phyloP scores from a whole-genome alignment of 2,797 vertebrate genomes.

The Todus mexicanus region DNA sequence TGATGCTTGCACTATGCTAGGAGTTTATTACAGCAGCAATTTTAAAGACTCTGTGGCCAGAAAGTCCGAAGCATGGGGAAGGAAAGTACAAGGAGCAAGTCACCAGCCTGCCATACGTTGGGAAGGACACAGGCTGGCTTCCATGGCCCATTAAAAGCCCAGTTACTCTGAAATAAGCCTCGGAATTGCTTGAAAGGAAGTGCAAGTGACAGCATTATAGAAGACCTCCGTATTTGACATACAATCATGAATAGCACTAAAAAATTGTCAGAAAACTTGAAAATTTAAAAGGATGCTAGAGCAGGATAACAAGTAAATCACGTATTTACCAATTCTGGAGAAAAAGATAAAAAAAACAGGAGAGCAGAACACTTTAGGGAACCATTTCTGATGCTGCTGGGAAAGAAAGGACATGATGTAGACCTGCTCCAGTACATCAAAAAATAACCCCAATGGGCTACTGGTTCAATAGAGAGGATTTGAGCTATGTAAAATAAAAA shows the following conservation, averaged over 20 bases:
- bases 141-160: background rate
- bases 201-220: accelerated
- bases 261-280: background rate
- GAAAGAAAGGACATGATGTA: background rate
- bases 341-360: background rate
- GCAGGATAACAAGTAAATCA: background rate
- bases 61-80: background rate
- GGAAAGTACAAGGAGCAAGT: background rate
- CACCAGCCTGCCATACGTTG: background rate
- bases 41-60: background rate
- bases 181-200: background rate
- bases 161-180: background rate
- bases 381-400: background rate
- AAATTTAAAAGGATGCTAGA: background rate
- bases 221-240: background rate
- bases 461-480: background rate
- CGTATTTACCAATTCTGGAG: background rate
- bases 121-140: background rate
- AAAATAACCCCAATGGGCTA: background rate
- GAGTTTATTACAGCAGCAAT: background rate
- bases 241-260: background rate
- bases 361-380: background rate
- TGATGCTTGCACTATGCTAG: background rate
- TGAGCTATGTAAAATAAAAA: background rate
- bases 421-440: background rate